Conservation (phyloP, 1,140 invertebrate genomes). For the Stegodyphus mimosarum region DNA sequence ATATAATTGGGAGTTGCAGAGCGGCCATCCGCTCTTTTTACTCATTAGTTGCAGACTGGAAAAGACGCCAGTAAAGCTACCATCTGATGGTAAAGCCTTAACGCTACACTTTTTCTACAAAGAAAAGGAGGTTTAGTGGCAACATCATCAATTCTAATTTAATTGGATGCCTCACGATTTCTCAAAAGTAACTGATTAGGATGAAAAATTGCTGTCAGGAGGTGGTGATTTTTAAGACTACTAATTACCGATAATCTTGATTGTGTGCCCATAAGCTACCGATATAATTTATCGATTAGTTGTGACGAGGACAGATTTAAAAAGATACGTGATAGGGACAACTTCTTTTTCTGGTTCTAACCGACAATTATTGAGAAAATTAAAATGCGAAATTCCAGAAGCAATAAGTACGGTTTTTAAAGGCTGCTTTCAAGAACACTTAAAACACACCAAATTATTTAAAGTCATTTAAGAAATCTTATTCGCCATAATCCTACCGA, state of each 20-base stretch:
- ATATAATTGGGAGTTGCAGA: conserved; percentile 10
- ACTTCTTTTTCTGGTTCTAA: too few relatives aligned
- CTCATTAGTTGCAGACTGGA: neutral
- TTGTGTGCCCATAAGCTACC: neutral
- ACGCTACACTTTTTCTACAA: neutral
- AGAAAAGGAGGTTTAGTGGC: neutral
- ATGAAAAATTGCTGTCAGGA: neutral
- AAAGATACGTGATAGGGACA: too few relatives aligned
- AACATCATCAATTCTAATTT: conserved; percentile 17
- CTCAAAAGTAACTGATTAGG: conserved; percentile 6
- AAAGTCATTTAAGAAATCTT: too few relatives aligned
- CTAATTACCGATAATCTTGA: conserved; percentile 1
- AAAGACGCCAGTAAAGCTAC: neutral
- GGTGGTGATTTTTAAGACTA: neutral
- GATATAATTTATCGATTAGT: too few relatives aligned
- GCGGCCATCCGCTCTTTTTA: conserved; percentile 2
- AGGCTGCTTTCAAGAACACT: too few relatives aligned
- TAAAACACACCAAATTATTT: too few relatives aligned
- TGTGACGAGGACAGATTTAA: too few relatives aligned
- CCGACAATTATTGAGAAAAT: too few relatives aligned
- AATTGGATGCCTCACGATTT: conserved; percentile 10
- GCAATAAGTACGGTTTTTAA: too few relatives aligned
- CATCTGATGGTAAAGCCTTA: neutral
- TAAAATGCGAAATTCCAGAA: too few relatives aligned
- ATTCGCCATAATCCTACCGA: too few relatives aligned